Evolutionary conservation across 2,888 invertebrate species (phyloP).

Genomic region (Pandemis heparana): DNA sequence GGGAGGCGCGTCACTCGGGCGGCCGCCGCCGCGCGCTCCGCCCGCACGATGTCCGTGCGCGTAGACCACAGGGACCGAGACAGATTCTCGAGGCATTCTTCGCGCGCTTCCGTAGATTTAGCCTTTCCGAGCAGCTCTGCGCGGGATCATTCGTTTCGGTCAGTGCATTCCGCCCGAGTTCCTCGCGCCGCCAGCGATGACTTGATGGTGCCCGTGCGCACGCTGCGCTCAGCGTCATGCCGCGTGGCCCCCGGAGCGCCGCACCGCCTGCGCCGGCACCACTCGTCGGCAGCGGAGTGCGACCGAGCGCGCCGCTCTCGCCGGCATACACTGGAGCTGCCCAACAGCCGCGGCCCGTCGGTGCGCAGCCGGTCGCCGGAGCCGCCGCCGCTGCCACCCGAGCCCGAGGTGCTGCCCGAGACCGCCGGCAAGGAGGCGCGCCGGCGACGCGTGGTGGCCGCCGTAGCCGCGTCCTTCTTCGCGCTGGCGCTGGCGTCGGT

Average conservation of each 20-base stretch:
- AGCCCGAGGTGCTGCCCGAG: conserved; percentile 78
- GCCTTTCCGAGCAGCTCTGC: conserved; percentile 76
- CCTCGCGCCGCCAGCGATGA: conserved; percentile 80
- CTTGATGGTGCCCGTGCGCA: conserved; percentile 80
- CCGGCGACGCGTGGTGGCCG: conserved; percentile 89
- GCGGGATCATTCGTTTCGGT: conserved; percentile 79
- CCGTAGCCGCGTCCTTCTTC: conserved; percentile 90
- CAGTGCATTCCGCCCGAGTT: conserved; percentile 80
- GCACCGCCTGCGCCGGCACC: conserved; percentile 79
- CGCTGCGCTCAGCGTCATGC: conserved; percentile 80
- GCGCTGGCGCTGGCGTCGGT: conserved; percentile 90
- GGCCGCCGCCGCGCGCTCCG: conserved; percentile 81
- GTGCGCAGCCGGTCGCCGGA: conserved; percentile 79
- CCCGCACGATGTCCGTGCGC: conserved; percentile 83
- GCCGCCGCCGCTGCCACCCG: conserved; percentile 70
- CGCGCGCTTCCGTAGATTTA: conserved; percentile 81
- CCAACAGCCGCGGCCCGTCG: conserved; percentile 78
- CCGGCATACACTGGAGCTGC: conserved; percentile 77
- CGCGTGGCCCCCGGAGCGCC: conserved; percentile 79
- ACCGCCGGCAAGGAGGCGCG: conserved; percentile 88
- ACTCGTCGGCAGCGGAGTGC: conserved; percentile 81
- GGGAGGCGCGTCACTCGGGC: conserved; percentile 77
- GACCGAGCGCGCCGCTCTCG: conserved; percentile 80
- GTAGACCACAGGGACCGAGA: conserved; percentile 80
- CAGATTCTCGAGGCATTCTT: conserved; percentile 81